These are phyloP conservation scores for Zaprionus taronus DNA, from an alignment of 1,140 invertebrate genomes.

Conservation along the genomic window DNA sequence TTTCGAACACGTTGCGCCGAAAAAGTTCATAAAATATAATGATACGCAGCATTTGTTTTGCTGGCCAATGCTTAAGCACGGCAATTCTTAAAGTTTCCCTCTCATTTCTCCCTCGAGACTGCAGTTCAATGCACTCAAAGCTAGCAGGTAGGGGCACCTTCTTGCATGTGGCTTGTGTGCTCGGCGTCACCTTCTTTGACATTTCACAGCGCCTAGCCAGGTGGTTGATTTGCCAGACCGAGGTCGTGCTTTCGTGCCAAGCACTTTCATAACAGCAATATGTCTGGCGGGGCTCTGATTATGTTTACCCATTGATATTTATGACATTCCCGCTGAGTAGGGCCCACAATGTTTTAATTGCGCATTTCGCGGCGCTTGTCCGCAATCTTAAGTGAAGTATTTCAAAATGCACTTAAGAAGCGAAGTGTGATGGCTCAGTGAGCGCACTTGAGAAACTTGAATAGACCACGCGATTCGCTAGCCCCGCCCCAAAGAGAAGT, in stretches of 20 bases:
- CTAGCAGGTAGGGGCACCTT: conserved; percentile 2
- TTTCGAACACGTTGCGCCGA: conserved; percentile 59
- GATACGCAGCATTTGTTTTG: conserved; percentile 70
- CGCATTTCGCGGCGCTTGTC: conserved; percentile 21
- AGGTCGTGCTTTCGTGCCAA: conserved; percentile 12
- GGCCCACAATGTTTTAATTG: conserved; percentile 59
- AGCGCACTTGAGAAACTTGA: conserved; percentile 22
- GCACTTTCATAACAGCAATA: neutral
- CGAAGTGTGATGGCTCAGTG: neutral
- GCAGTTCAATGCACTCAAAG: conserved; percentile 59
- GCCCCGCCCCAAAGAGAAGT: neutral
- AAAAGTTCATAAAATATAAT: conserved; percentile 75
- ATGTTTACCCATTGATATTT: conserved; percentile 48
- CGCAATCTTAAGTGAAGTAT: conserved; percentile 39
- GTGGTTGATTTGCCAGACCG: conserved; percentile 19
- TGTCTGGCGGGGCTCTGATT: conserved; percentile 4
- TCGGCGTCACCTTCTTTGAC: conserved; percentile 29
- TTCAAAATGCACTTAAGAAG: conserved; percentile 61
- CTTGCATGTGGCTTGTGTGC: conserved; percentile 7
- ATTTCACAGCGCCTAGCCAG: conserved; percentile 19
- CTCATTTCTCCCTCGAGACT: neutral
- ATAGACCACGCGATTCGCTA: conserved; percentile 8
- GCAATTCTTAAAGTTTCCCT: conserved; percentile 24
- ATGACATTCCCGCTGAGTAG: conserved; percentile 47
- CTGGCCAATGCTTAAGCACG: conserved; percentile 27